These are phyloP conservation scores for Gambusia yucatana DNA, from an alignment of 2,797 vertebrate genomes.

Conservation along the genomic window DNA sequence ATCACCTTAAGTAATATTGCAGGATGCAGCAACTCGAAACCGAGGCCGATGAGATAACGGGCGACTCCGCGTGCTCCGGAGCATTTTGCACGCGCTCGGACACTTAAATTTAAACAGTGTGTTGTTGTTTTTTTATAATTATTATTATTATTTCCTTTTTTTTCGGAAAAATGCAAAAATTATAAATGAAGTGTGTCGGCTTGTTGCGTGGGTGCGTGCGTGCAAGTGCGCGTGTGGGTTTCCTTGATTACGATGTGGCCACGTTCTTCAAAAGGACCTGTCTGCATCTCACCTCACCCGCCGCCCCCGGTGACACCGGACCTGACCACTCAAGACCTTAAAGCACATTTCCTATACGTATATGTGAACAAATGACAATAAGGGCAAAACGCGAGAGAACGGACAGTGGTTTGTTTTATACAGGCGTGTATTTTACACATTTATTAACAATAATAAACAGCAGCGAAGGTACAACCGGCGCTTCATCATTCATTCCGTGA, in stretches of 20 bases:
- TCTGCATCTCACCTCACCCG: constrained; percentile 30
- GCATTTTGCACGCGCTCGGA: neutral
- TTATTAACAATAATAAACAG: neutral
- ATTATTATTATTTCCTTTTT: neutral
- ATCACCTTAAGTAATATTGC: neutral
- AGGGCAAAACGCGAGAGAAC: no score
- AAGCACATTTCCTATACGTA: neutral
- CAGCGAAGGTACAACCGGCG: constrained; percentile 57
- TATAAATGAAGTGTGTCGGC: neutral
- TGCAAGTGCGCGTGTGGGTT: constrained; percentile 14
- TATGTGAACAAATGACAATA: neutral
- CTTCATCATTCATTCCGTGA: constrained; percentile 32
- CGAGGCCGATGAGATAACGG: neutral
- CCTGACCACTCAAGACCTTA: constrained; percentile 4
- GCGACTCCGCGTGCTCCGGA: neutral
- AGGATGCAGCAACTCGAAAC: neutral
- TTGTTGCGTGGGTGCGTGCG: neutral
- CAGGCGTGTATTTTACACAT: neutral
- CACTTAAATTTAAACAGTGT: neutral
- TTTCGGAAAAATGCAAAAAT: neutral
- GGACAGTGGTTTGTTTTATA: neutral
- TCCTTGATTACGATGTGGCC: constrained; percentile 50
- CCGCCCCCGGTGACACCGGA: constrained; percentile 23
- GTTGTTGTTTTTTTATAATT: neutral
- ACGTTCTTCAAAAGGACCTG: constrained; percentile 31